Evolutionary conservation across 2,888 invertebrate genomes (phyloP), one percentile per base, ranked within the genome.

Genomic region (Apodemia duryi): DNA sequence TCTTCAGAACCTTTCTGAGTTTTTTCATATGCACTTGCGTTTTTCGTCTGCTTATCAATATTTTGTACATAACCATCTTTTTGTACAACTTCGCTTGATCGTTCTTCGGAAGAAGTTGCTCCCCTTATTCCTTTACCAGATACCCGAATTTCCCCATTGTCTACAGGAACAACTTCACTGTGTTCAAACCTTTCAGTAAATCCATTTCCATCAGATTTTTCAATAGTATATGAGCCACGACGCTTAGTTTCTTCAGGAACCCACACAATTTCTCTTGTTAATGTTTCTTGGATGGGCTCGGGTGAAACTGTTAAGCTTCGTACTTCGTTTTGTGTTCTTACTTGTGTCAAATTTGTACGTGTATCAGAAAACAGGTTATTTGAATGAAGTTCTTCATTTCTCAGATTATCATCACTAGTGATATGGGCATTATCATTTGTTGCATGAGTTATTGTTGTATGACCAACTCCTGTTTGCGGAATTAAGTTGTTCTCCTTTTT

Each of bases 211-310:
- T 86, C 85, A 6, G 79, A 72, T 65, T 79, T 89, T 61, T 91
- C 91, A 61, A 91, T 90, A 0, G 91, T 91, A 70, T 91, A 91
- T 1, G 91, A 91, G 11, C 88, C 90, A 13, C 91, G 84, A 32
- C 91, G 88, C 32, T 81, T 74, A 0, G 77, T 76, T 68, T 85
- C 81, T 68, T 91, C 89, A 1, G 90, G 90, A 28, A 91, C 75
- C 90, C 89, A 91, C 51, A 91, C 84, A 32, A 91, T 82, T 64
- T 91, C 91, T 73, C 88, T 87, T 11, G 85, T 82, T 61, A 91
- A 73, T 63, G 78, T 80, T 72, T 91, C 90, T 68, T 84, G 85
- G 32, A 88, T 74, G 35, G 86, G 88, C 69, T 91, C 90, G 0
- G 88, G 89, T 29, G 88, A 85, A 49, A 80, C 82, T 2, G 91